phyloP scores from a whole-genome alignment of 2,888 invertebrate species.

The Caenorhabditis drosophilae region DNA sequence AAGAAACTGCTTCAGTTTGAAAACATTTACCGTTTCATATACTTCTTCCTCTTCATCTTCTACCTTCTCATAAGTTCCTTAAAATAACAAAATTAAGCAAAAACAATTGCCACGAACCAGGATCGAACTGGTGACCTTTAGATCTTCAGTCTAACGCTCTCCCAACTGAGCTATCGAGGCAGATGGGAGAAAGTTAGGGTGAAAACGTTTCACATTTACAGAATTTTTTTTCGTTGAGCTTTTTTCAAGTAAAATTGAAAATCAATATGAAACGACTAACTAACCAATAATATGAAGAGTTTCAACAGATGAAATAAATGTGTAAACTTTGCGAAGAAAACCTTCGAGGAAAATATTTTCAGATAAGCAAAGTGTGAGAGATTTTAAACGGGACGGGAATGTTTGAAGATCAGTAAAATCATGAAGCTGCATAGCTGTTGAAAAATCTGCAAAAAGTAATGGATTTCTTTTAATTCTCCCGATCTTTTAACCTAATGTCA shows the following conservation, averaged over 20 bases:
- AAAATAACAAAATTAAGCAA: constrained; percentile 8
- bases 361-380: constrained; percentile 90
- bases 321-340: constrained; percentile 98
- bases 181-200: background rate
- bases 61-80: constrained; percentile 93
- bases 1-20: constrained; percentile 95
- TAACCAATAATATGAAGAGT: constrained; percentile 92
- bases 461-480: background rate
- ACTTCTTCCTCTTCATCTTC: constrained; percentile 99
- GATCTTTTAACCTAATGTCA: constrained; percentile 82
- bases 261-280: constrained; percentile 8
- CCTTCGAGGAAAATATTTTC: constrained; percentile 99
- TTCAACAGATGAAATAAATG: constrained; percentile 96
- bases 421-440: constrained; percentile 98
- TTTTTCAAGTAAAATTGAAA: constrained; percentile 6
- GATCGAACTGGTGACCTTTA: constrained; percentile 69
- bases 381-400: constrained; percentile 93
- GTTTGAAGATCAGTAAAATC: constrained; percentile 99
- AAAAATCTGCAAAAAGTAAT: constrained; percentile 80
- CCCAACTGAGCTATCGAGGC: constrained; percentile 63
- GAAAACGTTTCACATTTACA: no score
- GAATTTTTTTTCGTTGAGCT: background rate
- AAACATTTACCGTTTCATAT: constrained; percentile 97
- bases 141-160: constrained; percentile 70
- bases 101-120: constrained; percentile 61